A percentile compares a stretch with the other conserved stretches of the same genome.
Evolutionary conservation across 1,140 invertebrate genomes (phyloP).

Genomic region (Ips typographus): DNA sequence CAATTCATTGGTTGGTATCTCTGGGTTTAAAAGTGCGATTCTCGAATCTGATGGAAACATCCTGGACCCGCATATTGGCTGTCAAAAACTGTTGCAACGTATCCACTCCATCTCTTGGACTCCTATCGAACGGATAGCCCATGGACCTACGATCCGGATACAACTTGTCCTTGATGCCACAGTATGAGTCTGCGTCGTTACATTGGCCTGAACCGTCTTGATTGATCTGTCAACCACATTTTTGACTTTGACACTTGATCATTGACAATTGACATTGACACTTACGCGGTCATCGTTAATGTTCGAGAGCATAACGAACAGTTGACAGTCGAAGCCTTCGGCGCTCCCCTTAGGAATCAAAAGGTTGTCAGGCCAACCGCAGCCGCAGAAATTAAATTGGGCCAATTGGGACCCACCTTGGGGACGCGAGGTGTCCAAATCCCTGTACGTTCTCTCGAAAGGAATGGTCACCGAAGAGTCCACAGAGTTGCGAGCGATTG

Average conservation of each 20-base stretch:
- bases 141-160: slow-evolving; percentile 73
- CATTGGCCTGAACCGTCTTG: slow-evolving; percentile 54
- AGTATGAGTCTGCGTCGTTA: slow-evolving; percentile 71
- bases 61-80: slow-evolving; percentile 66
- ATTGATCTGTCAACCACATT: slow-evolving; percentile 33
- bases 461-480: slow-evolving; percentile 74
- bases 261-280: neutral
- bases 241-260: slow-evolving; percentile 2
- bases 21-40: slow-evolving; percentile 48
- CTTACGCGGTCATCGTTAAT: slow-evolving; percentile 63
- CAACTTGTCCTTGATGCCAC: slow-evolving; percentile 69
- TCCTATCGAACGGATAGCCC: slow-evolving; percentile 78
- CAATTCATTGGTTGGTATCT: neutral
- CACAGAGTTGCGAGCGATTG: slow-evolving; percentile 60
- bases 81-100: slow-evolving; percentile 64
- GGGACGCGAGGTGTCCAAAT: slow-evolving; percentile 58
- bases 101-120: slow-evolving; percentile 55
- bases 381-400: slow-evolving; percentile 79
- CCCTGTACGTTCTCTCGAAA: slow-evolving; percentile 69
- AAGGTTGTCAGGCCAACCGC: slow-evolving; percentile 87
- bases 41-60: slow-evolving; percentile 57
- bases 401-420: slow-evolving; percentile 56
- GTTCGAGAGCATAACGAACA: slow-evolving; percentile 83
- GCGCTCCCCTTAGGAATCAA: slow-evolving; percentile 72
- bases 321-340: slow-evolving; percentile 66